A percentile compares a stretch with the other conserved stretches of the same genome.
Evolutionary conservation across 1,140 invertebrate species (phyloP).

Genomic region (Stegodyphus mimosarum): DNA sequence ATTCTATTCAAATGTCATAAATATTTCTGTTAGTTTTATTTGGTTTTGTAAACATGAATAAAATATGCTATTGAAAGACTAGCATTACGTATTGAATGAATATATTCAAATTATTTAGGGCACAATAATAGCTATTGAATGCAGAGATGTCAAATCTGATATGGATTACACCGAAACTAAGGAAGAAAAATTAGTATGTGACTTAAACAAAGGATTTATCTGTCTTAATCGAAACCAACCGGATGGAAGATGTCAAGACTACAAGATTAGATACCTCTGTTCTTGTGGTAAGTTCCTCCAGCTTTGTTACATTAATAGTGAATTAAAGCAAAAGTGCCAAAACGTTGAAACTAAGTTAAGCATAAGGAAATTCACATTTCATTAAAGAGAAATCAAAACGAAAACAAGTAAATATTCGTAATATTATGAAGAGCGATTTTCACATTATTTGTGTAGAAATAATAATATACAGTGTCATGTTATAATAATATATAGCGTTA

Average conservation of each 20-base stretch:
- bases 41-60: background rate
- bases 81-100: background rate
- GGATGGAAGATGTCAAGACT: slow-evolving; percentile 64
- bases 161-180: slow-evolving; percentile 15
- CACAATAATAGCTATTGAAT: slow-evolving; percentile 61
- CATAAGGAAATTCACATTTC: no score
- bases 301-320: background rate
- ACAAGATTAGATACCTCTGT: slow-evolving; percentile 67
- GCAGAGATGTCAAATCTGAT: slow-evolving; percentile 53
- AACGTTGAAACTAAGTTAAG: no score
- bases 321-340: no score
- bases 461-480: no score
- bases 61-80: background rate
- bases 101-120: slow-evolving; percentile 13
- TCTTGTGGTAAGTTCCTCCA: slow-evolving; percentile 63
- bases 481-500: no score
- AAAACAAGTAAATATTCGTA: no score
- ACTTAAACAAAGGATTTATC: slow-evolving; percentile 40
- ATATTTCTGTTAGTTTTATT: background rate
- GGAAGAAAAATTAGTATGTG: slow-evolving; percentile 35
- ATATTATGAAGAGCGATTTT: no score
- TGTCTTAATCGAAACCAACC: slow-evolving; percentile 65
- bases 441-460: no score
- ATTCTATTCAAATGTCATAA: background rate
- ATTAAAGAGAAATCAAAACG: no score